These are phyloP conservation scores for Antheraea pernyi DNA, from an alignment of 1,140 invertebrate genomes.

Conservation along the genomic window DNA sequence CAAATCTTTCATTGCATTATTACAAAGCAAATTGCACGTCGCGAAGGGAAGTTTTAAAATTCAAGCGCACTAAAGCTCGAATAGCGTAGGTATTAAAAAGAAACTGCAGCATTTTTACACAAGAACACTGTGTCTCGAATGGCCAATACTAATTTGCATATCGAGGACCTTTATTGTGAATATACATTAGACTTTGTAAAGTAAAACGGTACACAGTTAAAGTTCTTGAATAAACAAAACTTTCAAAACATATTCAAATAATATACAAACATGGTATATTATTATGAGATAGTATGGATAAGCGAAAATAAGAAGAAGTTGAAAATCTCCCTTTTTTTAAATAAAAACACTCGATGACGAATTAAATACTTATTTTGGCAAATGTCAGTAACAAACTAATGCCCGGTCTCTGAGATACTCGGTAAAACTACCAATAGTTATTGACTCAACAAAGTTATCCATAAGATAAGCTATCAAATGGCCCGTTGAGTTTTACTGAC, in stretches of 20 bases:
- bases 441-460: too few species aligned
- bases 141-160: conserved; percentile 14
- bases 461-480: too few species aligned
- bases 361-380: too few species aligned
- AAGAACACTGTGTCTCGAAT: background rate
- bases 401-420: too few species aligned
- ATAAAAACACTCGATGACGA: too few species aligned
- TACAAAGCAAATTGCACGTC: background rate
- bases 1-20: conserved; percentile 2
- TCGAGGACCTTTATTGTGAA: conserved; percentile 10
- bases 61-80: background rate
- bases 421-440: too few species aligned
- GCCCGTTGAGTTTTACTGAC: too few species aligned
- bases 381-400: too few species aligned
- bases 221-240: background rate
- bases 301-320: too few species aligned
- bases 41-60: background rate
- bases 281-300: too few species aligned
- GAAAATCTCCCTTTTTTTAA: too few species aligned
- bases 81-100: background rate
- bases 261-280: too few species aligned
- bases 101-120: background rate
- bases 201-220: background rate
- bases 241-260: background rate
- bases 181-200: background rate